These are phyloP conservation scores for Torymus tubicola DNA, from an alignment of 2,888 invertebrate species.

Conservation along the genomic window DNA sequence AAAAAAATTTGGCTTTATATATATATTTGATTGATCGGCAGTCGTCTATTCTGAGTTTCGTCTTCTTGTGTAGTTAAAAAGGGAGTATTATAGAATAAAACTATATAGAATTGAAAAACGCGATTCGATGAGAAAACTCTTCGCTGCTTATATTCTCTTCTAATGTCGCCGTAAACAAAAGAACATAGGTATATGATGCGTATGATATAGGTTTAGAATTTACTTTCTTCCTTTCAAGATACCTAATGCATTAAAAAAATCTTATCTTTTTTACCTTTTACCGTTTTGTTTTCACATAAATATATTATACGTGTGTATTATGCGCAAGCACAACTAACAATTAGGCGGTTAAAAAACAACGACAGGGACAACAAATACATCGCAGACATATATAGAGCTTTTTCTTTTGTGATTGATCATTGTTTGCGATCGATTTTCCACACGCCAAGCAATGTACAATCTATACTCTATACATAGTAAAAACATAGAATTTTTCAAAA, in stretches of 20 bases:
- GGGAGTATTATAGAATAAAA: no score
- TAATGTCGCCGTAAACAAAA: slow-evolving; percentile 2
- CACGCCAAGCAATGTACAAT: no score
- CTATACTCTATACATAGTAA: not conserved
- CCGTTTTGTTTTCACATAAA: slow-evolving; percentile 20
- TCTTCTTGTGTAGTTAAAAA: not conserved
- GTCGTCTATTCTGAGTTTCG: slow-evolving; percentile 30
- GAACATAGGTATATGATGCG: not conserved
- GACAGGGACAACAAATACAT: not conserved
- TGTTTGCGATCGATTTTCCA: no score
- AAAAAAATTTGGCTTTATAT: slow-evolving; percentile 50
- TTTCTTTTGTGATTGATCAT: no score
- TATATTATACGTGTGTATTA: not conserved
- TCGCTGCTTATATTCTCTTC: slow-evolving; percentile 15
- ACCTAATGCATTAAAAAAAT: no score
- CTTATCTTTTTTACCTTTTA: no score
- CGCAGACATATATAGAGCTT: no score
- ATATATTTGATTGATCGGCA: slow-evolving; percentile 53
- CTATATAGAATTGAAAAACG: slow-evolving; percentile 17
- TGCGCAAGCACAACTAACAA: slow-evolving; percentile 37
- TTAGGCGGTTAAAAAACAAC: slow-evolving; percentile 3
- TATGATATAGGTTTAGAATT: slow-evolving; percentile 10
- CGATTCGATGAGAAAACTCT: slow-evolving; percentile 20
- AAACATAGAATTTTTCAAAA: slow-evolving; percentile 12
- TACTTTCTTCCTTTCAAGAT: slow-evolving; percentile 23